Evolutionary conservation across 2,797 vertebrate species (phyloP).

Genomic region (Rhinichthys osculus): DNA sequence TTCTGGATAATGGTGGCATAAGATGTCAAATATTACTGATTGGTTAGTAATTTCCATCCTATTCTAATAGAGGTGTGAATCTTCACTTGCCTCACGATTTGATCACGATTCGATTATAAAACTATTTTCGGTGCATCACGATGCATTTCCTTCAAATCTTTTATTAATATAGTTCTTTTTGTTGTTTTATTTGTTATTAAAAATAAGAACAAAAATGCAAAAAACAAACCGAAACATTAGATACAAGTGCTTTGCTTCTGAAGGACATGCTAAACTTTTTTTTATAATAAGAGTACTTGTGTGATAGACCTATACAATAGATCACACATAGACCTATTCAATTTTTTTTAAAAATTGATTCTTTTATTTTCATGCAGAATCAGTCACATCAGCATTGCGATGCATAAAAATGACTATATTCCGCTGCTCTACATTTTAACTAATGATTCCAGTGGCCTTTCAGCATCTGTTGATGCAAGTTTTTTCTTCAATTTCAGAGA

Average conservation of each 20-base stretch:
- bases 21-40: too few species aligned
- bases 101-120: not conserved
- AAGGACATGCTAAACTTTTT: not conserved
- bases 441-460: not conserved
- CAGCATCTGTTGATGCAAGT: not conserved
- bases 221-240: not conserved
- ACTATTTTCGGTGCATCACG: not conserved
- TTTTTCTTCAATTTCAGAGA: conserved; percentile 24
- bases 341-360: not conserved
- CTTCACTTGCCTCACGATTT: not conserved
- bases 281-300: too few species aligned
- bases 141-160: not conserved
- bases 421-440: not conserved
- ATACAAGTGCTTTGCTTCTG: not conserved
- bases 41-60: not conserved
- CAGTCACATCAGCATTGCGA: not conserved
- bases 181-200: not conserved
- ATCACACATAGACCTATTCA: too few species aligned
- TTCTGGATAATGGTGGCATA: not conserved
- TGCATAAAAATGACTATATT: not conserved
- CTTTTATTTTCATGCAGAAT: not conserved
- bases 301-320: too few species aligned
- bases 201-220: not conserved
- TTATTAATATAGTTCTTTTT: not conserved
- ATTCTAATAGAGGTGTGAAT: not conserved